phyloP scores from a whole-genome alignment of 2,888 invertebrate genomes.

The Apotomis betuletana region DNA sequence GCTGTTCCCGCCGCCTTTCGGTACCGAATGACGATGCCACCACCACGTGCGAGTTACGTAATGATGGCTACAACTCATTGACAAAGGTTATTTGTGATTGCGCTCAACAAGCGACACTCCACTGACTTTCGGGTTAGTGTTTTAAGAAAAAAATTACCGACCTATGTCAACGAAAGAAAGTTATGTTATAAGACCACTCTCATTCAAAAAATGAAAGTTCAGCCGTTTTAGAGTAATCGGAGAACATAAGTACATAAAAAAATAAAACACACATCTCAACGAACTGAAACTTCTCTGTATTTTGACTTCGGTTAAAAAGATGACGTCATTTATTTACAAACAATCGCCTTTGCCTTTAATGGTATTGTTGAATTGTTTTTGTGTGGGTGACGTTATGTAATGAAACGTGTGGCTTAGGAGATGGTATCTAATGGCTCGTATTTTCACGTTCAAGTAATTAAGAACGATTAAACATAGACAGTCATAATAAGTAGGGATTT shows the following conservation, averaged over 20 bases:
- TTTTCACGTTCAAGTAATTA: constrained; percentile 7
- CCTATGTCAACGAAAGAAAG: too few relatives aligned
- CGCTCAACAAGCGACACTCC: constrained; percentile 52
- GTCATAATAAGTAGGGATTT: too few relatives aligned
- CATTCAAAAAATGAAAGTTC: too few relatives aligned
- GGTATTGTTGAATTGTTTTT: neutral
- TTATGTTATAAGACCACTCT: too few relatives aligned
- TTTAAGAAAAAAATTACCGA: too few relatives aligned
- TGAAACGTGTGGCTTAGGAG: constrained; percentile 17
- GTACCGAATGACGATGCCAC: constrained; percentile 59
- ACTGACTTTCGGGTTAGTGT: neutral
- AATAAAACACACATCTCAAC: too few relatives aligned
- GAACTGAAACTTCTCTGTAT: too few relatives aligned
- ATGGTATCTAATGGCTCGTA: constrained; percentile 11
- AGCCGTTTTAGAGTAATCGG: too few relatives aligned
- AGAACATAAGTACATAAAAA: too few relatives aligned
- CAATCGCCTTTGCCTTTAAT: constrained; percentile 20
- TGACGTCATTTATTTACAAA: constrained; percentile 38
- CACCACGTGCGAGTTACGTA: constrained; percentile 79
- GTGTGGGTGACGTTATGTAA: constrained; percentile 19
- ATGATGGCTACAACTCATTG: constrained; percentile 77
- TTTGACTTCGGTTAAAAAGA: constrained; percentile 7
- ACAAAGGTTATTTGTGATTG: constrained; percentile 72
- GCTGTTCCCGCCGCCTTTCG: constrained; percentile 58
- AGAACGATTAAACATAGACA: neutral